phyloP scores from a whole-genome alignment of 2,797 vertebrate genomes.

The Syndactyla subalaris region DNA sequence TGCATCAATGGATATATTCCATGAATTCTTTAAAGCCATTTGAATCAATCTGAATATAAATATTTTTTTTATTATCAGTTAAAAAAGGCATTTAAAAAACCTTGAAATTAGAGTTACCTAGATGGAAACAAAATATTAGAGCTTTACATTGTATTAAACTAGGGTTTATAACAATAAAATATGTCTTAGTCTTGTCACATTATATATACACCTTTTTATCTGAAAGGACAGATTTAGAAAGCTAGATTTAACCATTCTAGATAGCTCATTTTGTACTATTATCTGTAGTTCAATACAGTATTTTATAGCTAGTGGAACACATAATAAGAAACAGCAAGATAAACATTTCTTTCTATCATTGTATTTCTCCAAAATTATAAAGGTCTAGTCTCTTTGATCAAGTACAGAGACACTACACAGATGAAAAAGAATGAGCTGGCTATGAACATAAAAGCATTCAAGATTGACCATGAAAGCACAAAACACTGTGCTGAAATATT shows the following conservation, averaged over 20 bases:
- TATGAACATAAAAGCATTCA: background rate
- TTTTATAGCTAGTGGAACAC: background rate
- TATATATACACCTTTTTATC: background rate
- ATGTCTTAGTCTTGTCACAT: background rate
- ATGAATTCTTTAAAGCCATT: background rate
- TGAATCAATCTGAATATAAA: background rate
- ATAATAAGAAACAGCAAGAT: background rate
- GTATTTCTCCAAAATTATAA: background rate
- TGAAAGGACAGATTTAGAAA: background rate
- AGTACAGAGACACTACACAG: background rate
- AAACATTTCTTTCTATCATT: background rate
- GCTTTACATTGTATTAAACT: background rate
- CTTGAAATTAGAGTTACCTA: background rate
- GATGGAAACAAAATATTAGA: background rate
- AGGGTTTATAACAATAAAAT: background rate
- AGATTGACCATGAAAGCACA: background rate
- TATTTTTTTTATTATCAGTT: background rate
- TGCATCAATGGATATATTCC: background rate
- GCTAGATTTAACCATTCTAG: background rate
- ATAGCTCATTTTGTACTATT: constrained; percentile 1
- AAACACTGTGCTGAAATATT: background rate
- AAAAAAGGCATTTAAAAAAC: background rate
- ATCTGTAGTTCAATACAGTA: background rate
- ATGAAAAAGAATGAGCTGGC: background rate
- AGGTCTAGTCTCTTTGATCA: background rate